phyloP scores from a whole-genome alignment of 2,888 invertebrate genomes.

The Hyposoter dolosus region DNA sequence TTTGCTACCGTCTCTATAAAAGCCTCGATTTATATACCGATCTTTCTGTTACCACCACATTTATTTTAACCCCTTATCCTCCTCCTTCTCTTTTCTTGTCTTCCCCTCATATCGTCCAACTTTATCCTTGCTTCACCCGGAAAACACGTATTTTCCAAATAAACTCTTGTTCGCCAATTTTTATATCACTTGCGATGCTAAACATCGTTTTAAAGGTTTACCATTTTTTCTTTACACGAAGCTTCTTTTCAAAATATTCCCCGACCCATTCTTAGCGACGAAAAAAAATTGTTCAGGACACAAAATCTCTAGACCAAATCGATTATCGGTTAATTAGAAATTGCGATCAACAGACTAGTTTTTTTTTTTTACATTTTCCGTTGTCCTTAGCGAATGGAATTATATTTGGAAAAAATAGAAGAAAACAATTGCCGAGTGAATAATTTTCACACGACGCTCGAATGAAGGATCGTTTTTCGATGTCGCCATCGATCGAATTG shows the following conservation, averaged over 20 bases:
- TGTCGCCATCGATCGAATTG: conserved; percentile 40
- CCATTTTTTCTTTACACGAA: not conserved
- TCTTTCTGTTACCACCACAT: conserved; percentile 49
- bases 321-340: not conserved
- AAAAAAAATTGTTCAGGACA: not conserved
- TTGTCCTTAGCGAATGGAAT: not conserved
- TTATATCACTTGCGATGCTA: not conserved
- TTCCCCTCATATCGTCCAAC: not conserved
- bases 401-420: not conserved
- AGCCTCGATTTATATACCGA: conserved; percentile 50
- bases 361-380: not conserved
- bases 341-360: no score
- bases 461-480: not conserved
- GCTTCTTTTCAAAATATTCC: not conserved
- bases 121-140: conserved; percentile 22
- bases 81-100: conserved; percentile 4
- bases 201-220: not conserved
- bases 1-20: conserved; percentile 47
- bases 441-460: conserved; percentile 1
- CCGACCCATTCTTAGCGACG: not conserved
- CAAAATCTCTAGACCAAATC: not conserved
- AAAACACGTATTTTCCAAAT: conserved; percentile 31
- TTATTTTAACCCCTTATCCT: conserved; percentile 17
- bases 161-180: conserved; percentile 5
- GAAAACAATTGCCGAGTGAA: not conserved